Evolutionary conservation across 1,140 invertebrate species (phyloP).

Genomic region (Vanessa atalanta): DNA sequence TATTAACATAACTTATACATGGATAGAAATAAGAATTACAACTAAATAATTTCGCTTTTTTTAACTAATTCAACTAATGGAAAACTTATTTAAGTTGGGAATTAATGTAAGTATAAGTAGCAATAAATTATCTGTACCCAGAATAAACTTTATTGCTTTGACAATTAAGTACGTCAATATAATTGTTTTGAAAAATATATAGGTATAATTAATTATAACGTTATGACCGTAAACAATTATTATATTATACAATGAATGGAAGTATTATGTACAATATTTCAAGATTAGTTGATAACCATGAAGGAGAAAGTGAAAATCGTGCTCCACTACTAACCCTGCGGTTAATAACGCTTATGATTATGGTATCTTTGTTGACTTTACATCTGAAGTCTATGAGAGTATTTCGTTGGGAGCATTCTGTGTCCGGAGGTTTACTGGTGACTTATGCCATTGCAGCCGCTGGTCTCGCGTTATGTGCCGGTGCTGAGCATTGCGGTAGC

Average conservation of each 20-base stretch:
- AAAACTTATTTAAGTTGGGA: too few species aligned
- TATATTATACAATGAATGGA: neutral
- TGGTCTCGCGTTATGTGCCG: constrained; percentile 54
- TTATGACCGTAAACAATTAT: neutral
- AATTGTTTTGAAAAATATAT: neutral
- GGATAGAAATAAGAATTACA: too few species aligned
- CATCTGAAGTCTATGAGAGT: constrained; percentile 57
- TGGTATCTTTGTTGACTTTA: constrained; percentile 51
- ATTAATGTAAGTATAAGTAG: too few species aligned
- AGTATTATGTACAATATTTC: neutral
- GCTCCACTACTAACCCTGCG: constrained; percentile 45
- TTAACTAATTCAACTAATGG: too few species aligned
- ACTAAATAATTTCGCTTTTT: too few species aligned
- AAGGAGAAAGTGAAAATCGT: constrained; percentile 9
- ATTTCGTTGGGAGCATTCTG: constrained; percentile 64
- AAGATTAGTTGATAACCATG: neutral
- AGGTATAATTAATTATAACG: neutral
- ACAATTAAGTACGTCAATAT: too few species aligned
- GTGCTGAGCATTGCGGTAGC: constrained; percentile 33
- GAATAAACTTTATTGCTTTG: too few species aligned
- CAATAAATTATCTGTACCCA: too few species aligned
- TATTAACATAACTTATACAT: too few species aligned
- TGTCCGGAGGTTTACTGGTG: constrained; percentile 59
- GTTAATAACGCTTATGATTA: constrained; percentile 43
- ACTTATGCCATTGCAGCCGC: constrained; percentile 50